Conservation (phyloP, 2,113 vertebrate genomes). For the Myrmophylax atrothorax region DNA sequence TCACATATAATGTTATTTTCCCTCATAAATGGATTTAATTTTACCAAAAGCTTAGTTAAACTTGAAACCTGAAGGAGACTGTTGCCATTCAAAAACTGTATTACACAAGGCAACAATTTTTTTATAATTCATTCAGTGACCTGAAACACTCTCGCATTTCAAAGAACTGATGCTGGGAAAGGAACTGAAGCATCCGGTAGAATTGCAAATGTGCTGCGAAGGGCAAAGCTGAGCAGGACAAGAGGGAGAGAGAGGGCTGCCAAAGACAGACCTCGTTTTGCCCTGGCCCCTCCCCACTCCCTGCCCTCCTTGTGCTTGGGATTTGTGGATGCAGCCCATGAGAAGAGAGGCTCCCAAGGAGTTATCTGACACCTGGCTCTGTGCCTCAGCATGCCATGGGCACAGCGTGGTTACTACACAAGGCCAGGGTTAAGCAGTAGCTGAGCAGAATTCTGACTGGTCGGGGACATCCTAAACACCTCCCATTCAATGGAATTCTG, state of each 20-base stretch:
- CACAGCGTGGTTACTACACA: neutral
- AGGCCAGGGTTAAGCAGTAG: neutral
- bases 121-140: neutral
- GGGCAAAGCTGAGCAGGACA: neutral
- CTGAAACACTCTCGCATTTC: neutral
- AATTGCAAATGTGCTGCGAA: neutral
- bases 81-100: neutral
- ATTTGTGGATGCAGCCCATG: neutral
- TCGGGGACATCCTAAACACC: neutral
- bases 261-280: neutral
- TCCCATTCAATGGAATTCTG: accelerated
- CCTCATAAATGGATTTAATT: conserved; percentile 3
- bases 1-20: neutral
- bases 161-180: neutral
- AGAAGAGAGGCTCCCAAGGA: neutral
- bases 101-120: neutral
- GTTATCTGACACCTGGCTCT: accelerated
- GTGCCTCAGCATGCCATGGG: accelerated
- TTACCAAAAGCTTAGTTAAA: neutral
- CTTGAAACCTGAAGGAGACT: neutral
- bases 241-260: neutral
- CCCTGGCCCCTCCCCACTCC: accelerated
- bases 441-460: neutral
- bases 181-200: neutral
- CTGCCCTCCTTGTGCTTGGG: neutral